A percentile compares a stretch with the other conserved stretches of the same genome.
These are phyloP conservation scores for Heliconius nattereri DNA, from an alignment of 1,140 invertebrate genomes.

Conservation along the genomic window DNA sequence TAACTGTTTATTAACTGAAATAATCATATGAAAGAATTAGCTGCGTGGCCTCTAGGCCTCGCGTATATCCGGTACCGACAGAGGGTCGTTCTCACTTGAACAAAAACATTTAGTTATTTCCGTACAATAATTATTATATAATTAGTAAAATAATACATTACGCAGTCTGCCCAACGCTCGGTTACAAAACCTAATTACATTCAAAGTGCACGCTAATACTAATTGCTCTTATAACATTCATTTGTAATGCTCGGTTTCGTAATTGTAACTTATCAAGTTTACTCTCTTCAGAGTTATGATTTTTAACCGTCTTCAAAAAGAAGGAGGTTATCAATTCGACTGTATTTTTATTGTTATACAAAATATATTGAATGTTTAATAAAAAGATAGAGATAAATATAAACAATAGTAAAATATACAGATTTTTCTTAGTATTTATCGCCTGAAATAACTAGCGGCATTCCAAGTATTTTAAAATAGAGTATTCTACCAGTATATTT, in stretches of 20 bases:
- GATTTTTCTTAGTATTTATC: too few species aligned
- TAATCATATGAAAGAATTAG: conserved; percentile 41
- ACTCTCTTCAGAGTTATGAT: background rate
- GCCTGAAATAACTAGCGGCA: too few species aligned
- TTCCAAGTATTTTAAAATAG: too few species aligned
- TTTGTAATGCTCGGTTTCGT: conserved; percentile 35
- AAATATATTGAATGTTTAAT: background rate
- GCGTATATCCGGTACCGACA: conserved; percentile 60
- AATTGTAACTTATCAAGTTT: background rate
- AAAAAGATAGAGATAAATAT: too few species aligned
- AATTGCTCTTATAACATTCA: conserved; percentile 38
- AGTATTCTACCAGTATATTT: too few species aligned
- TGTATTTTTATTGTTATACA: background rate
- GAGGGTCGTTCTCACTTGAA: conserved; percentile 70
- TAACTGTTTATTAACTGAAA: conserved; percentile 11
- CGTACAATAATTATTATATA: conserved; percentile 50
- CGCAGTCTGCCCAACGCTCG: conserved; percentile 25
- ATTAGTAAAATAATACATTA: conserved; percentile 45
- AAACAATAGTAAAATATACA: too few species aligned
- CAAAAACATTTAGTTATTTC: conserved; percentile 63
- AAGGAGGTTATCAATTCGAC: too few species aligned
- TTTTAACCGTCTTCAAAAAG: too few species aligned
- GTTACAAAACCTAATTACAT: conserved; percentile 39
- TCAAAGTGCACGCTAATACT: conserved; percentile 33
- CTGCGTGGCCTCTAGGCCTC: conserved; percentile 56